A percentile compares a stretch with the other conserved stretches of the same genome.
Evolutionary conservation across 2,888 invertebrate genomes (phyloP).

Genomic region (Polydrusus pterygomalis): DNA sequence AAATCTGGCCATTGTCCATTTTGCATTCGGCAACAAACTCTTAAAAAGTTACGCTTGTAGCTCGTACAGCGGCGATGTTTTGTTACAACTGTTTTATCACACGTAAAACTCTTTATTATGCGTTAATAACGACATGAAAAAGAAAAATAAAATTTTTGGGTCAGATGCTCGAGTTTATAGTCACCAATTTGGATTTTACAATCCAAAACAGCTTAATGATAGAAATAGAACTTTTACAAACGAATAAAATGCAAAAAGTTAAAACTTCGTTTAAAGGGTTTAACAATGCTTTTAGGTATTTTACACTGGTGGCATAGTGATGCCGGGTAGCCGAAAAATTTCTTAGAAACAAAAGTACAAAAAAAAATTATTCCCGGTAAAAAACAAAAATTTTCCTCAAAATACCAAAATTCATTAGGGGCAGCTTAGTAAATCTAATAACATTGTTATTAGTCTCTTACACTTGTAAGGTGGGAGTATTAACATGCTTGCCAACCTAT

Average conservation of each 20-base stretch:
- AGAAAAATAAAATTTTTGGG: constrained; percentile 1
- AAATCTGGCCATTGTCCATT: too few species aligned
- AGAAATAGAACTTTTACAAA: constrained; percentile 13
- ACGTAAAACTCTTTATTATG: constrained; percentile 14
- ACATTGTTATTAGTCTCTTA: too few species aligned
- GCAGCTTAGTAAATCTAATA: too few species aligned
- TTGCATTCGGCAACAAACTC: neutral
- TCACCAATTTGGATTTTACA: constrained; percentile 12
- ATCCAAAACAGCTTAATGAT: constrained; percentile 15
- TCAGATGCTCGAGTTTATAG: constrained; percentile 3
- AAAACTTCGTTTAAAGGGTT: neutral
- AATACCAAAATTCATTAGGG: too few species aligned
- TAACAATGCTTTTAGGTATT: too few species aligned
- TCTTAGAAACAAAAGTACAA: too few species aligned
- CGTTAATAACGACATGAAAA: constrained; percentile 1
- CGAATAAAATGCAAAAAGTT: neutral
- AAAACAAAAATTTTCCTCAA: too few species aligned
- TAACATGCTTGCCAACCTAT: too few species aligned
- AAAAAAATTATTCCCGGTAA: too few species aligned
- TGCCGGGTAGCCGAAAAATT: too few species aligned
- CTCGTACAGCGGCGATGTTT: neutral
- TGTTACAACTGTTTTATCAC: constrained; percentile 7
- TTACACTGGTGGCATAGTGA: too few species aligned
- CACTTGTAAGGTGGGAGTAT: too few species aligned
- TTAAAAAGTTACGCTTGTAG: neutral